Percentiles rank a stretch among this genome's conserved stretches.
Conservation (phyloP, 2,113 vertebrate genomes). For the Hirundichthys speculiger region DNA sequence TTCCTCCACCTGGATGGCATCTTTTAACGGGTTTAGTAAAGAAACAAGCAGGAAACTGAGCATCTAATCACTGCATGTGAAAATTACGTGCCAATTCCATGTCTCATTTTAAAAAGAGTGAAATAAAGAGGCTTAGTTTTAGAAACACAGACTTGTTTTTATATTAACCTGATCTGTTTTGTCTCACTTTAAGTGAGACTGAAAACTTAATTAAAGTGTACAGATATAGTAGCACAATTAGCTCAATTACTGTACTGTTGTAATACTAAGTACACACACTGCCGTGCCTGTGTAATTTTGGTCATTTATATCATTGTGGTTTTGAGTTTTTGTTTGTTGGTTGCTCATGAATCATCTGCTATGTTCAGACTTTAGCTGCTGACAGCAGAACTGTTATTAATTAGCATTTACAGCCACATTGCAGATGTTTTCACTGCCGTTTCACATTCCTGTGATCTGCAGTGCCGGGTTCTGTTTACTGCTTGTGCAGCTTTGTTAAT, state of each 20-base stretch:
- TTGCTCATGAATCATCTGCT: slow-evolving; percentile 10
- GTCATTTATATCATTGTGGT: slow-evolving; percentile 7
- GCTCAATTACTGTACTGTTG: neutral
- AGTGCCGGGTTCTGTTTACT: slow-evolving; percentile 30
- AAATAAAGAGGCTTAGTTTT: neutral
- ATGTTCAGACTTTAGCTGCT: slow-evolving; percentile 24
- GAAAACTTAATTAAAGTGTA: neutral
- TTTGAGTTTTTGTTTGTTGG: slow-evolving; percentile 10
- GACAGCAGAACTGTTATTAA: slow-evolving; percentile 33
- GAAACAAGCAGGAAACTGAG: neutral
- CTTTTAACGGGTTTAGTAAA: slow-evolving; percentile 21
- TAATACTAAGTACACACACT: neutral
- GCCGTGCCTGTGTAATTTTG: neutral
- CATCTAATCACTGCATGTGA: neutral
- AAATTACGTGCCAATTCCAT: neutral
- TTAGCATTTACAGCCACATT: slow-evolving; percentile 1
- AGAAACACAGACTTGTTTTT: neutral
- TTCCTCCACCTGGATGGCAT: slow-evolving; percentile 13
- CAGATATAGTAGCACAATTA: neutral
- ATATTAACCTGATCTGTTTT: neutral
- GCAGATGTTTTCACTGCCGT: slow-evolving; percentile 14
- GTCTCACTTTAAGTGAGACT: neutral
- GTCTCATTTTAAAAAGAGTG: neutral
- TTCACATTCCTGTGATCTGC: slow-evolving; percentile 22
- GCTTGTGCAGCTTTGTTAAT: slow-evolving; percentile 32